These are phyloP conservation scores for Eupsilia transversa DNA, from an alignment of 2,888 invertebrate species.

Conservation along the genomic window DNA sequence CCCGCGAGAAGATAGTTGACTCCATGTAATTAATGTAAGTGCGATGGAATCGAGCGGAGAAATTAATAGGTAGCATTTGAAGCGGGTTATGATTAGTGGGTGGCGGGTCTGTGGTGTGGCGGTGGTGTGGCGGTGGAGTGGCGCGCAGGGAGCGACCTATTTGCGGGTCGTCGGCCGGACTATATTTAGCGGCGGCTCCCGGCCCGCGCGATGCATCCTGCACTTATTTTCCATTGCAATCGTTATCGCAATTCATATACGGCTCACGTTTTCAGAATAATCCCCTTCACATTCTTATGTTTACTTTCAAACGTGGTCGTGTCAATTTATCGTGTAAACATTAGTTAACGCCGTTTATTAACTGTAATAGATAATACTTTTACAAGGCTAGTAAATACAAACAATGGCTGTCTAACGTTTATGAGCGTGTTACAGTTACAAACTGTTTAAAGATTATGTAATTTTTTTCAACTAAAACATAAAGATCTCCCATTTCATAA, in stretches of 20 bases:
- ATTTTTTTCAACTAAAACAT: constrained; percentile 27
- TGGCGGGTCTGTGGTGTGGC: constrained; percentile 48
- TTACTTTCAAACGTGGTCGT: constrained; percentile 60
- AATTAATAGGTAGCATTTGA: constrained; percentile 62
- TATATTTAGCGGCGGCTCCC: constrained; percentile 84
- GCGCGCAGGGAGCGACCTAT: constrained; percentile 81
- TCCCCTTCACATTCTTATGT: constrained; percentile 63
- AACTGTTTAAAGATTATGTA: constrained; percentile 40
- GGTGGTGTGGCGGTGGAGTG: constrained; percentile 52
- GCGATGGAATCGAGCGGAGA: constrained; percentile 25
- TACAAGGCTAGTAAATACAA: constrained; percentile 66
- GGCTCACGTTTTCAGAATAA: constrained; percentile 65
- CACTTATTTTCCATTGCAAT: constrained; percentile 81
- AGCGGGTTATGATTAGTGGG: constrained; percentile 65
- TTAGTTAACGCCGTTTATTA: constrained; percentile 58
- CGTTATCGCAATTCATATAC: constrained; percentile 71
- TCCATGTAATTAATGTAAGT: constrained; percentile 32
- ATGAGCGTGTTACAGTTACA: constrained; percentile 52
- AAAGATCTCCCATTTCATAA: background rate
- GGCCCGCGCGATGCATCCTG: constrained; percentile 80
- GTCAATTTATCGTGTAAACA: constrained; percentile 61
- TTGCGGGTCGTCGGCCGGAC: constrained; percentile 85
- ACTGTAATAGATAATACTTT: constrained; percentile 65
- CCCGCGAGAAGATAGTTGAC: constrained; percentile 23
- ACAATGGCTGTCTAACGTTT: constrained; percentile 51